phyloP scores from a whole-genome alignment of 2,888 invertebrate species.

The Ochropleura plecta region DNA sequence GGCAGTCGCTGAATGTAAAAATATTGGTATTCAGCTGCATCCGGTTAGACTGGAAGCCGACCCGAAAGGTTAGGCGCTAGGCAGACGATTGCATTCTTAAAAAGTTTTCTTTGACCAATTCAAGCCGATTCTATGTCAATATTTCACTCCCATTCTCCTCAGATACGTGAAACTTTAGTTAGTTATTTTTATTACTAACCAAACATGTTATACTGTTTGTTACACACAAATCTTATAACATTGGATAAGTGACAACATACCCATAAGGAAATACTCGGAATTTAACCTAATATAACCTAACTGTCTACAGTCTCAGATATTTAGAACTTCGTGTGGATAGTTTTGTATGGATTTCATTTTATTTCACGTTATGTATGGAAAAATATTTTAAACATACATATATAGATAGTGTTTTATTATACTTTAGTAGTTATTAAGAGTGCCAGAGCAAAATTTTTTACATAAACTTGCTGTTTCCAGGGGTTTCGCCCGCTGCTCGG shows the following conservation, averaged over 20 bases:
- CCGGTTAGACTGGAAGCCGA: not conserved
- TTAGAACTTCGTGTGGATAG: constrained; percentile 26
- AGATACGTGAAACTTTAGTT: constrained; percentile 38
- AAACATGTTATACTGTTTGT: constrained; percentile 27
- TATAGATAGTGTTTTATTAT: too few relatives aligned
- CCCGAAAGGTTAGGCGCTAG: not conserved
- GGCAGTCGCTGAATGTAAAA: not conserved
- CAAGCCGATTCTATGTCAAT: not conserved
- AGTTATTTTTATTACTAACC: constrained; percentile 44
- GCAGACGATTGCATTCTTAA: not conserved
- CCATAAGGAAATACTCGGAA: constrained; percentile 68
- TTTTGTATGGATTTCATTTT: constrained; percentile 36
- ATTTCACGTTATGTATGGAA: not conserved
- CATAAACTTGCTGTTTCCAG: too few relatives aligned
- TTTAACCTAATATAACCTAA: constrained; percentile 70
- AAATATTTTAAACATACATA: too few relatives aligned
- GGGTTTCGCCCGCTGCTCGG: too few relatives aligned
- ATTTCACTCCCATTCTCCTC: not conserved
- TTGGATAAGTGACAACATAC: constrained; percentile 51
- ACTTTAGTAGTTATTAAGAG: not conserved
- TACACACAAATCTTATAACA: constrained; percentile 35
- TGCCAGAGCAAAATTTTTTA: not conserved
- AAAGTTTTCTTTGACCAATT: not conserved
- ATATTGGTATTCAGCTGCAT: not conserved
- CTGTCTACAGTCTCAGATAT: constrained; percentile 69